Evolutionary conservation across 2,888 invertebrate genomes (phyloP).

Genomic region (Prenolepis imparis): DNA sequence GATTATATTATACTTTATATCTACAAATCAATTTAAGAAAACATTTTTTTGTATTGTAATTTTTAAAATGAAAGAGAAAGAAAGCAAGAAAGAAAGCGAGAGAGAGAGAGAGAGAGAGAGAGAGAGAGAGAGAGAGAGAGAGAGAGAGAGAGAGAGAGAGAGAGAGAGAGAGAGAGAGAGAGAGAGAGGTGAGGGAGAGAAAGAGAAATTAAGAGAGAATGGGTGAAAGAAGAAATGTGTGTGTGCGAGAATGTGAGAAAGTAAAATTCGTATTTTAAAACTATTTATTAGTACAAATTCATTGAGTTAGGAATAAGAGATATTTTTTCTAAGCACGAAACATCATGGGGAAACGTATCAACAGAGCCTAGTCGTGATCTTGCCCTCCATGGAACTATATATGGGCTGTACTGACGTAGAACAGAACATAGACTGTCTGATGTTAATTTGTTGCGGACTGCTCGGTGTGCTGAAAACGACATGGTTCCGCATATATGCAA

Average conservation of each 20-base stretch:
- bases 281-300: background rate
- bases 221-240: background rate
- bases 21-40: background rate
- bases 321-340: background rate
- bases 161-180: background rate
- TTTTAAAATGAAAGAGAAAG: background rate
- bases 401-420: constrained; percentile 11
- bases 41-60: background rate
- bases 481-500: constrained; percentile 20
- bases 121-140: too few relatives aligned
- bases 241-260: background rate
- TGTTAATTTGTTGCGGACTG: background rate
- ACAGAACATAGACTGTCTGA: background rate
- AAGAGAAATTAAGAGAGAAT: background rate
- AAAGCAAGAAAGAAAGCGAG: too few relatives aligned
- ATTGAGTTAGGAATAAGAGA: background rate
- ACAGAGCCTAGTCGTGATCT: constrained; percentile 11
- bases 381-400: background rate
- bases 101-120: too few relatives aligned
- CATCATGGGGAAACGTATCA: background rate
- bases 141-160: too few relatives aligned
- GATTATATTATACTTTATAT: background rate
- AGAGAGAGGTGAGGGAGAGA: too few relatives aligned
- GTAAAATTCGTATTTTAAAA: background rate
- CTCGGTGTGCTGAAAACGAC: background rate